Percentiles rank a stretch among this genome's conserved stretches.
These are phyloP conservation scores for Laticauda colubrina DNA, from an alignment of 2,113 vertebrate species.

Conservation along the genomic window DNA sequence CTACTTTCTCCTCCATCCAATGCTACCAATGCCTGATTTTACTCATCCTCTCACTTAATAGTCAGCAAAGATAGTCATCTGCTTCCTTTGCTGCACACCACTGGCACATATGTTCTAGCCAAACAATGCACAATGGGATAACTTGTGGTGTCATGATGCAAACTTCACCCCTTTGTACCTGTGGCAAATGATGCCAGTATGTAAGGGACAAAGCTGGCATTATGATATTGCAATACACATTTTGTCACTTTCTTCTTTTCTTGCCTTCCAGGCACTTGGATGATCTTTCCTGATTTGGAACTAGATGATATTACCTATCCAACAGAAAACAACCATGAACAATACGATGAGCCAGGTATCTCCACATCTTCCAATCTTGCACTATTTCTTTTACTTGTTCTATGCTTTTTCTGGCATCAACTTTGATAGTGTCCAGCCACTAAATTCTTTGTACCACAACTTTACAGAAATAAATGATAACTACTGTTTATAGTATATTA, in stretches of 20 bases:
- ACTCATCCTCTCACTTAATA: neutral
- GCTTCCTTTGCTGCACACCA: neutral
- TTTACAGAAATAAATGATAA: neutral
- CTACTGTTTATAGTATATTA: neutral
- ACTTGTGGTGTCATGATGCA: neutral
- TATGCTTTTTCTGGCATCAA: neutral
- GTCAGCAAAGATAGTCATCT: neutral
- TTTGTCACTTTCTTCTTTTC: neutral
- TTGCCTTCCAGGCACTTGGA: neutral
- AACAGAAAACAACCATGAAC: accelerated
- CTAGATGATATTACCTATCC: too few species aligned
- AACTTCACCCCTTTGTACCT: neutral
- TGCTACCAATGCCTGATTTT: neutral
- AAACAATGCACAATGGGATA: neutral
- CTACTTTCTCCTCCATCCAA: neutral
- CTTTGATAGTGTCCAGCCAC: neutral
- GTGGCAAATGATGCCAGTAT: neutral
- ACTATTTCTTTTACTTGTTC: neutral
- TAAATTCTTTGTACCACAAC: neutral
- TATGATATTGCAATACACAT: neutral
- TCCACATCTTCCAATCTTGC: neutral
- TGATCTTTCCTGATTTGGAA: too few species aligned
- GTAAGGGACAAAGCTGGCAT: neutral
- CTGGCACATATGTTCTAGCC: neutral
- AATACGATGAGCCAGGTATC: neutral